Evolutionary conservation across 2,888 invertebrate species (phyloP).

Genomic region (Axea sp.): DNA sequence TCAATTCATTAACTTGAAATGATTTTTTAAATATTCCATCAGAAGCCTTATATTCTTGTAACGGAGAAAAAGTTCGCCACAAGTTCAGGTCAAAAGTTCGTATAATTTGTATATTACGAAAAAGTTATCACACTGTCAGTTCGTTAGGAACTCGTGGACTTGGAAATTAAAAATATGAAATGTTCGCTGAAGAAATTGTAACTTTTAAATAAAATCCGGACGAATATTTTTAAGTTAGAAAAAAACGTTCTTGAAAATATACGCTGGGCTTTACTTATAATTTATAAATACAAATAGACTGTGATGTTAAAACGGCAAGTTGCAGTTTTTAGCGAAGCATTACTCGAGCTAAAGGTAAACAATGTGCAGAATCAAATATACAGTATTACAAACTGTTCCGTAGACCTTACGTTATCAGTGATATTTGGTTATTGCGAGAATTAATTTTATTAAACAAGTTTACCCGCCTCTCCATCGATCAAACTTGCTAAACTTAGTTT

Average conservation of each 20-base stretch:
- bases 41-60: slow-evolving; percentile 1
- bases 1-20: slow-evolving; percentile 28
- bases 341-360: too few species aligned
- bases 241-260: too few species aligned
- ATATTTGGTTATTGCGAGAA: slow-evolving; percentile 2
- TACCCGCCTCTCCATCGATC: slow-evolving; percentile 13
- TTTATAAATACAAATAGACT: too few species aligned
- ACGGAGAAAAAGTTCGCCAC: not conserved
- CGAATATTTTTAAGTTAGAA: too few species aligned
- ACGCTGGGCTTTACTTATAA: too few species aligned
- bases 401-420: not conserved
- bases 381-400: too few species aligned
- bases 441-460: slow-evolving; percentile 29
- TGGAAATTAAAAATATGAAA: slow-evolving; percentile 26
- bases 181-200: slow-evolving; percentile 15
- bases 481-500: slow-evolving; percentile 40
- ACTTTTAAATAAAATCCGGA: slow-evolving; percentile 10
- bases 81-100: slow-evolving; percentile 18
- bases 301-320: too few species aligned
- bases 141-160: slow-evolving; percentile 14
- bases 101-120: slow-evolving; percentile 18
- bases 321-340: too few species aligned
- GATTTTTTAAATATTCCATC: slow-evolving; percentile 21
- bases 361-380: too few species aligned
- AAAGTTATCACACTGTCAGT: slow-evolving; percentile 11